phyloP scores from a whole-genome alignment of 1,140 invertebrate genomes.

The Bombus picipes region DNA sequence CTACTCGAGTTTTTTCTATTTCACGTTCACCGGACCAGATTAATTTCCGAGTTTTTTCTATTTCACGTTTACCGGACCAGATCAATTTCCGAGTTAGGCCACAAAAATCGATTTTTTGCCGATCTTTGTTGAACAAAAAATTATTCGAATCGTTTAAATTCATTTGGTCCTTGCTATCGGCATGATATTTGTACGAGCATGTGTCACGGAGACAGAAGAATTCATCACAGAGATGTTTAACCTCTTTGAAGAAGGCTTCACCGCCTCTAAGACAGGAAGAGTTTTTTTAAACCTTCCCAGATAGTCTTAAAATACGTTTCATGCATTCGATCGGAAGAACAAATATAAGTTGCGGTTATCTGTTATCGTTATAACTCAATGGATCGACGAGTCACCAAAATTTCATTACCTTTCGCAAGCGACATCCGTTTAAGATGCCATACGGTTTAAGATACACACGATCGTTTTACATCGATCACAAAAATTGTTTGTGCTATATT shows the following conservation, averaged over 20 bases:
- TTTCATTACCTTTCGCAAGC: neutral
- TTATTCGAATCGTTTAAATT: slow-evolving; percentile 17
- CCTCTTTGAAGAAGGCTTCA: no score
- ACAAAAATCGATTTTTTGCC: slow-evolving; percentile 13
- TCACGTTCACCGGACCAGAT: slow-evolving; percentile 10
- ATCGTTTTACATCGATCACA: neutral
- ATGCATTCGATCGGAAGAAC: no score
- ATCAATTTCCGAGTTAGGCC: slow-evolving; percentile 8
- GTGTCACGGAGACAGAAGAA: neutral
- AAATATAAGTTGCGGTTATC: no score
- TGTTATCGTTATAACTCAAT: no score
- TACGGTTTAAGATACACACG: no score
- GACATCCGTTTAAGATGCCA: neutral
- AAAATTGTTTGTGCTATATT: slow-evolving; percentile 24
- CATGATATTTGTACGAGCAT: neutral
- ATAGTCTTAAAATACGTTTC: no score
- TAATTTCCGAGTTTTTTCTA: slow-evolving; percentile 17
- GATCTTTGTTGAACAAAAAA: neutral
- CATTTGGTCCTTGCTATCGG: neutral
- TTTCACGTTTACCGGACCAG: slow-evolving; percentile 12
- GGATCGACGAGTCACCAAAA: neutral
- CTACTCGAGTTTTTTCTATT: slow-evolving; percentile 12
- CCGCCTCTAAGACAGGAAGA: no score
- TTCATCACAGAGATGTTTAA: neutral
- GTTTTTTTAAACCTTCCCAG: no score